A percentile compares a stretch with the other conserved stretches of the same genome.
These are phyloP conservation scores for Oncorhynchus gorbuscha DNA, from an alignment of 2,113 vertebrate genomes.

Conservation along the genomic window DNA sequence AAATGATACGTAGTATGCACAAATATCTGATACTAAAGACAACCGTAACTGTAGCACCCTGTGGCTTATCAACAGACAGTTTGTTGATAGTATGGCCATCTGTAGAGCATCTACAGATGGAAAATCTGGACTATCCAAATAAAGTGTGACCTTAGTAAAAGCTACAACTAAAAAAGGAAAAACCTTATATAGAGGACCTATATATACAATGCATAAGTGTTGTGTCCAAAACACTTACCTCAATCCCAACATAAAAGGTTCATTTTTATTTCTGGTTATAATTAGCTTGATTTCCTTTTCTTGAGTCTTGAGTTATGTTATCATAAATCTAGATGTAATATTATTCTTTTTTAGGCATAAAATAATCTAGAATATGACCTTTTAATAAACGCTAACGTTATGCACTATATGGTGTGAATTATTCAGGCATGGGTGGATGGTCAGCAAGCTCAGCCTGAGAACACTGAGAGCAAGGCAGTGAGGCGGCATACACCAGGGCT, in stretches of 20 bases:
- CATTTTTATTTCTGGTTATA: no score
- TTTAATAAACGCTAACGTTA: constrained; percentile 33
- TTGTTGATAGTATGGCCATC: no score
- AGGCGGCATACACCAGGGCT: constrained; percentile 68
- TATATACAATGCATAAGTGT: no score
- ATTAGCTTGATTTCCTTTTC: neutral
- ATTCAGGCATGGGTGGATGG: constrained; percentile 25
- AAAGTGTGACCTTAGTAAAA: neutral
- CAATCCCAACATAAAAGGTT: no score
- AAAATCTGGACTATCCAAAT: neutral
- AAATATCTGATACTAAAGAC: neutral
- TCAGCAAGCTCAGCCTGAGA: constrained; percentile 38
- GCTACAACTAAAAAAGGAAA: no score
- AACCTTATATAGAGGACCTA: no score
- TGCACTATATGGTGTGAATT: constrained; percentile 38
- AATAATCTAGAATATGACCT: neutral
- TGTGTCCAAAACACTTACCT: no score
- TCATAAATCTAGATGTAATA: neutral
- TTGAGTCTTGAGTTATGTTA: neutral
- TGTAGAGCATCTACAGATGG: no score
- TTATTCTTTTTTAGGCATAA: neutral
- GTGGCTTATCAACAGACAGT: no score
- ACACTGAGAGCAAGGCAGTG: constrained; percentile 27
- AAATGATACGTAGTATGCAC: neutral
- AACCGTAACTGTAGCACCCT: neutral